Evolutionary conservation across 2,797 vertebrate genomes (phyloP), one percentile per base, ranked within the genome.

Genomic region (Chrosomus eos): DNA sequence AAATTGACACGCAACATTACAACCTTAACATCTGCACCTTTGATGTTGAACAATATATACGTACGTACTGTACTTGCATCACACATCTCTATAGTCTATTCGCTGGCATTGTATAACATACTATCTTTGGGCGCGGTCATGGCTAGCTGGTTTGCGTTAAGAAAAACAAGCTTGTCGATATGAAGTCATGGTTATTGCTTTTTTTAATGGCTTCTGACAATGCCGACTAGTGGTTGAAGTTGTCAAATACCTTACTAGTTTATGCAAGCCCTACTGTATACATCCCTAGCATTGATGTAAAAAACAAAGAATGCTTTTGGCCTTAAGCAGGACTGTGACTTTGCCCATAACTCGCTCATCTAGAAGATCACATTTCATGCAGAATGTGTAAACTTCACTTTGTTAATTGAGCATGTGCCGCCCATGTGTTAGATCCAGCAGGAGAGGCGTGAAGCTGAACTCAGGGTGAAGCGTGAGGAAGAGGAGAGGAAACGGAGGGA

Each of bases 401-500:
- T 67, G 38, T 83, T 38, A 71, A 62, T 28, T 82, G n/a, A 58
- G n/a, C 38, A 4, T 80, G 68, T 67, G 26, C 40, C 51, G 6
- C 71, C 14, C 45, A 21, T 80, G 78, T 80, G 60, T 83, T 68
- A 87, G 88, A 80, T 95, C 85, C 94, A 97, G 95, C 97, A 90
- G 83, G 89, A 98, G 90, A 97, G 97, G 91, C 92, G 97, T 93
- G 97, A 97, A 68, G 96, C 96, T 90, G 97, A 98, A 96, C 97
- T 98, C 96, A 97, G 97, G 97, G 96, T 91, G 43, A 97, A 97
- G 94, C 95, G 97, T 66, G 97, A 98, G 86, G 97, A 98, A 87
- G 97, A 98, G 92, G 97, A 98, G 70, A 95, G 97, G 45, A 96
- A 97, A 82, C 93, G 96, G 0, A 93, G 95, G 85, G 95, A 96